phyloP scores from a whole-genome alignment of 2,113 vertebrate species.

The Psittacula cyanocephala region DNA sequence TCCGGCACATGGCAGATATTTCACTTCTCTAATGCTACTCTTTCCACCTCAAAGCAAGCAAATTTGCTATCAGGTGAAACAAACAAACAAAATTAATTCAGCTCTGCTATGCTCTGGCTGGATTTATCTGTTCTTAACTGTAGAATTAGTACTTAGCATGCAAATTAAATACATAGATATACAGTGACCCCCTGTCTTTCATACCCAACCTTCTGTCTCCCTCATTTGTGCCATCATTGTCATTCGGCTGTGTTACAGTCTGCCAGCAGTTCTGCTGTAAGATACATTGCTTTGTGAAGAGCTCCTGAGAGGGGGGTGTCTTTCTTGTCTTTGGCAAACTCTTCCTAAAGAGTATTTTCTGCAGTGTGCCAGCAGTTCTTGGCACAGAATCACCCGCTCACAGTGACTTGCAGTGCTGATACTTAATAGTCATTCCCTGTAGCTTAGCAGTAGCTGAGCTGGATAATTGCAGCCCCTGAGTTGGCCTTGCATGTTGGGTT shows the following conservation, averaged over 20 bases:
- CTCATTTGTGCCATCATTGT: not conserved
- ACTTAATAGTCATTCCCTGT: conserved; percentile 64
- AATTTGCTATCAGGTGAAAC: not conserved
- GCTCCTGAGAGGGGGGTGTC: conserved; percentile 11
- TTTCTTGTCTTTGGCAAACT: conserved; percentile 50
- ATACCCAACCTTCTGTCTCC: not conserved
- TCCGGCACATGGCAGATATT: not conserved
- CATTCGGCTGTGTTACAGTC: not conserved
- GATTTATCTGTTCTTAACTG: not conserved
- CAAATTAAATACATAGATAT: not conserved
- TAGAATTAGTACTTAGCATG: not conserved
- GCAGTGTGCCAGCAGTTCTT: conserved; percentile 25
- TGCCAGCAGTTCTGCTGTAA: conserved; percentile 26
- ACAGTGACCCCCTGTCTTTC: not conserved
- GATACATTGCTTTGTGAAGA: not conserved
- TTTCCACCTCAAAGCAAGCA: not conserved
- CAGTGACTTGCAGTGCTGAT: conserved; percentile 54
- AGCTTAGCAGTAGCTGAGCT: conserved; percentile 27
- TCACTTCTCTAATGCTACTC: not conserved
- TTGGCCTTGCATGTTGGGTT: not conserved
- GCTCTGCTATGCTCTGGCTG: not conserved
- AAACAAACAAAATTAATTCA: not conserved
- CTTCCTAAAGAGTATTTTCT: conserved; percentile 33
- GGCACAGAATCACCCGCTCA: conserved; percentile 20
- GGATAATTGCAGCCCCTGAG: not conserved